Evolutionary conservation across 1,140 invertebrate species (phyloP).

Genomic region (Drosophila sechellia): DNA sequence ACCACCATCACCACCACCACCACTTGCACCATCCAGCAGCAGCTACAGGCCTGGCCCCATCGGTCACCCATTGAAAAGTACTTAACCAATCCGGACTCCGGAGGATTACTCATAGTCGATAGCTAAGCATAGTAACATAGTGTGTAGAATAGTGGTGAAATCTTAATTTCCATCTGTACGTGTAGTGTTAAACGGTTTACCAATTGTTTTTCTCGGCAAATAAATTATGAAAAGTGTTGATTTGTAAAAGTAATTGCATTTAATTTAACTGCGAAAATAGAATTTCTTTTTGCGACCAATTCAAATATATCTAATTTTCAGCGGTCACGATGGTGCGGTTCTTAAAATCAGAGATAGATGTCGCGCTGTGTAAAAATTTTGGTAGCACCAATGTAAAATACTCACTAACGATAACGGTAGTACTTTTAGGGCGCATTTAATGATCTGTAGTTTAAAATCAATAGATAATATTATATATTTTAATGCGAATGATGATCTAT

Average conservation of each 20-base stretch:
- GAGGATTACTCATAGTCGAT: conserved; percentile 49
- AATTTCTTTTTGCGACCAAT: too few species aligned
- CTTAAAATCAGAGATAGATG: background rate
- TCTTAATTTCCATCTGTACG: conserved; percentile 55
- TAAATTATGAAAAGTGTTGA: conserved; percentile 73
- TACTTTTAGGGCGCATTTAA: too few species aligned
- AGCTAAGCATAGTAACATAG: conserved; percentile 29
- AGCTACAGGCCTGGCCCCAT: conserved; percentile 35
- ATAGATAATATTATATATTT: too few species aligned
- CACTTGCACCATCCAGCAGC: conserved; percentile 65
- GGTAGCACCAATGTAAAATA: background rate
- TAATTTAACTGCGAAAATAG: background rate
- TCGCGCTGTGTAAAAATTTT: background rate
- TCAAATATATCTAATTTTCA: background rate
- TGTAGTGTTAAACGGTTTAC: conserved; percentile 39
- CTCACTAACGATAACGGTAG: too few species aligned
- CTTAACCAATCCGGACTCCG: conserved; percentile 47
- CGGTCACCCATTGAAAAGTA: conserved; percentile 63
- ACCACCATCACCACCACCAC: conserved; percentile 70
- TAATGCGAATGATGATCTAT: too few species aligned
- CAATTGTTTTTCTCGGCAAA: conserved; percentile 56
- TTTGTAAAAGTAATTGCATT: conserved; percentile 29
- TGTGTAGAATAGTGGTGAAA: conserved; percentile 51
- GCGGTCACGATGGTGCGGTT: background rate
- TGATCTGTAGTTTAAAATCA: too few species aligned